These are phyloP conservation scores for Dipodomys stephensi DNA, from an alignment of 2,113 vertebrate species.

Conservation along the genomic window DNA sequence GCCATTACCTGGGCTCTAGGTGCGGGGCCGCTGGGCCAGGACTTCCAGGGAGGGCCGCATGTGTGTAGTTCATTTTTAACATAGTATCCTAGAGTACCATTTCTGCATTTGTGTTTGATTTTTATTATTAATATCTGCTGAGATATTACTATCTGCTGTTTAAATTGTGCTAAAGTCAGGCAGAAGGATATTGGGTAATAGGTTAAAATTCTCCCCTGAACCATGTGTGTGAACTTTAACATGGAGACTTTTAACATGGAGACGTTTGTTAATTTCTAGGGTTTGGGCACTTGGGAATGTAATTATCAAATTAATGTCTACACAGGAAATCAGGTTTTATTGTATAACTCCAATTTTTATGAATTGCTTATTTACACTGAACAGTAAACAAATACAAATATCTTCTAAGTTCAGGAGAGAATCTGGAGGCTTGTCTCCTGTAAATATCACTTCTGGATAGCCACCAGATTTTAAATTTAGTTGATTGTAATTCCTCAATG, in stretches of 20 bases:
- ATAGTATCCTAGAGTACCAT: too few relatives aligned
- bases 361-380: slow-evolving; percentile 46
- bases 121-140: not conserved
- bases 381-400: slow-evolving; percentile 22
- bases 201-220: slow-evolving; percentile 32
- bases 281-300: not conserved
- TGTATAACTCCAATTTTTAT: not conserved
- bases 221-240: slow-evolving; percentile 4
- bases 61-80: too few relatives aligned
- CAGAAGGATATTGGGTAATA: not conserved
- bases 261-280: not conserved
- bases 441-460: slow-evolving; percentile 5
- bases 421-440: not conserved
- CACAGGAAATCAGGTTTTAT: slow-evolving; percentile 41
- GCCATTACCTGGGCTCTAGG: too few relatives aligned
- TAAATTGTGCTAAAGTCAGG: slow-evolving; percentile 35
- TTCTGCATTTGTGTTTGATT: not conserved
- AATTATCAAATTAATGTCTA: slow-evolving; percentile 14
- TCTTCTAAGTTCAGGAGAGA: not conserved
- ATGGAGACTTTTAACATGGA: not conserved
- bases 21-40: too few relatives aligned
- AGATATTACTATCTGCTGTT: not conserved
- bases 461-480: not conserved
- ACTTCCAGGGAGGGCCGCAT: too few relatives aligned
- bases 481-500: not conserved